These are phyloP conservation scores for Sebastes oblongus DNA, from an alignment of 2,797 vertebrate species.

Conservation along the genomic window DNA sequence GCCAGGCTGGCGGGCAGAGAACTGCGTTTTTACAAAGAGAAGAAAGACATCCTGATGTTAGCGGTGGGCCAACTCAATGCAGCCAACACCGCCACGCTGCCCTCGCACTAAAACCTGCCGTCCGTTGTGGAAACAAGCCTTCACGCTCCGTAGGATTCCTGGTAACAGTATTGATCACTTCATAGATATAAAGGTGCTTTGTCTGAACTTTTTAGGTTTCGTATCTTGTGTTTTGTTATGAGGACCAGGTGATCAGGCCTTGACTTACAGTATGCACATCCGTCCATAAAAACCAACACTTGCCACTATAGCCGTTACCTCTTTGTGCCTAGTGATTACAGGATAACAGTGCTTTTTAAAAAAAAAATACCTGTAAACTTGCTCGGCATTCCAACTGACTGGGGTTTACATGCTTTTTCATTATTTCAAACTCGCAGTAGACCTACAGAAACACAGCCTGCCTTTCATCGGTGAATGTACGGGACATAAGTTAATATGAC, in stretches of 20 bases:
- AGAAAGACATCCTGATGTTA: constrained; percentile 88
- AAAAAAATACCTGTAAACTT: constrained; percentile 18
- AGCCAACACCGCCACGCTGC: constrained; percentile 83
- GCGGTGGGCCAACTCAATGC: constrained; percentile 87
- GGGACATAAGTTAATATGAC: constrained; percentile 29
- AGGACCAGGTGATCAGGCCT: constrained; percentile 58
- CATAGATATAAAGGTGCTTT: constrained; percentile 18
- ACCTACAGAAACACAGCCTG: constrained; percentile 39
- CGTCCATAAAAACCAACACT: constrained; percentile 38
- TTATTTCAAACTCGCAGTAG: constrained; percentile 14
- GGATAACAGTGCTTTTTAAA: constrained; percentile 35
- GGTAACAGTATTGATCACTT: constrained; percentile 53
- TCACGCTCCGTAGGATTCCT: constrained; percentile 40
- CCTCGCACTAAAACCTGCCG: constrained; percentile 73
- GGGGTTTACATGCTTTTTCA: constrained; percentile 22
- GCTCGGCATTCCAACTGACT: constrained; percentile 35
- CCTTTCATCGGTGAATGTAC: constrained; percentile 66
- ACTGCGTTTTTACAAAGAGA: constrained; percentile 93
- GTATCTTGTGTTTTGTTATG: constrained; percentile 19
- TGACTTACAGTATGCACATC: constrained; percentile 50
- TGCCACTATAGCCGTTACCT: constrained; percentile 57
- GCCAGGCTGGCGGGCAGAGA: constrained; percentile 94
- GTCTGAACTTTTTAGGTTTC: constrained; percentile 33
- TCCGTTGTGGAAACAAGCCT: constrained; percentile 8
- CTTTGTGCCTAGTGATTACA: constrained; percentile 71